Evolutionary conservation across 2,888 invertebrate species (phyloP).

Genomic region (Chrysotoxum bicinctum): DNA sequence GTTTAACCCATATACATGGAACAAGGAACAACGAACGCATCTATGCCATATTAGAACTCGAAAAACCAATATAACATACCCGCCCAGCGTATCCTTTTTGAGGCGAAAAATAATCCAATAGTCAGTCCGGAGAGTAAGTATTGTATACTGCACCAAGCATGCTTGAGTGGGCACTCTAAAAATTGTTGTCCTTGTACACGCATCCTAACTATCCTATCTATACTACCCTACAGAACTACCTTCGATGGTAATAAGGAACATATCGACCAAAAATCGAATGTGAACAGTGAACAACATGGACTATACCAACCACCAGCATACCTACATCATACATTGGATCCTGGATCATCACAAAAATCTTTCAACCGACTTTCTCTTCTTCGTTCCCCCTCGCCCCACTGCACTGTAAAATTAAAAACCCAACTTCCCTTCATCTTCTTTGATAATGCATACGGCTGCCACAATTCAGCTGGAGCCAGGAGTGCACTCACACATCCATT

Average conservation of each 20-base stretch:
- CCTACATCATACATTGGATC: slow-evolving; percentile 1
- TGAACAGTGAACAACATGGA: slow-evolving; percentile 2
- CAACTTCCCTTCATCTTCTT: slow-evolving; percentile 40
- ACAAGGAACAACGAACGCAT: slow-evolving; percentile 47
- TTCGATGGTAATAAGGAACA: slow-evolving; percentile 46
- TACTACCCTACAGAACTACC: not conserved
- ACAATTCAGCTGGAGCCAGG: slow-evolving; percentile 13
- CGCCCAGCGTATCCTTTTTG: slow-evolving; percentile 34
- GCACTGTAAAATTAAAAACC: slow-evolving; percentile 4
- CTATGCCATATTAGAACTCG: slow-evolving; percentile 45
- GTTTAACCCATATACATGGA: slow-evolving; percentile 57
- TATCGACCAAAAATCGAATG: slow-evolving; percentile 59
- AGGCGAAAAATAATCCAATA: slow-evolving; percentile 41
- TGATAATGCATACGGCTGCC: slow-evolving; percentile 19
- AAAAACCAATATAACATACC: slow-evolving; percentile 52
- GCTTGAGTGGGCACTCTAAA: slow-evolving; percentile 30
- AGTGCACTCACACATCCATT: slow-evolving; percentile 24
- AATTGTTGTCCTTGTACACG: slow-evolving; percentile 52
- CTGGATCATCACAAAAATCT: slow-evolving; percentile 56
- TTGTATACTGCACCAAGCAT: slow-evolving; percentile 6
- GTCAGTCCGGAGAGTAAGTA: not conserved
- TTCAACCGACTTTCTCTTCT: slow-evolving; percentile 12
- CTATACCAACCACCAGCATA: slow-evolving; percentile 8
- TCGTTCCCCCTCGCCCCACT: not conserved
- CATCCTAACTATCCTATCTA: slow-evolving; percentile 1